Evolutionary conservation across 53 echinoderm and acorn worm genomes (phyloP), one percentile per base, ranked within the genome.

Genomic region (Holothuria scabra): DNA sequence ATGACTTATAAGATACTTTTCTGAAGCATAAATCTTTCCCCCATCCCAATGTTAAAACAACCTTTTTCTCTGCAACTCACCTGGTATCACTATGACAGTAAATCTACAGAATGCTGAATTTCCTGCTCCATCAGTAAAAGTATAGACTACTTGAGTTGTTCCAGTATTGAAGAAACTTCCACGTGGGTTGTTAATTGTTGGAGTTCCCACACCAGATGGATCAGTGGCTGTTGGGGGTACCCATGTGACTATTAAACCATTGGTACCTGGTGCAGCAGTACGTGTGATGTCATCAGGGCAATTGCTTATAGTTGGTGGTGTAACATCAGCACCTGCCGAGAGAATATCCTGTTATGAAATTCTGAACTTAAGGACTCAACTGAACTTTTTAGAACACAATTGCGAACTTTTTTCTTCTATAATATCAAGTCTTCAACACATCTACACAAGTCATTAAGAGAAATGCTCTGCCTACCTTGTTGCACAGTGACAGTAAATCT

Each of bases 71-170:
- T 8, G 52, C 18, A 52, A n/a, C 52, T 18, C 52, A 67, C 67
- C 67, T 67, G 28, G 67, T 67, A 67, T 33, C 3, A 75, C 76
- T 12, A 56, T 49, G 24, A 75, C 76, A 56, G 1, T 52, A 56
- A 75, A 75, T 19, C 18, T 12, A 56, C 76, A 75, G 55, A 75
- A 49, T 23, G 76, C 76, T 14, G 10, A 24, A 44, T 75, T 75
- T 19, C 76, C 76, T 24, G 76, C 76, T 24, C 76, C 76, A 75
- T 75, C 76, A 75, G 46, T 48, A 16, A 75, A 75, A 28, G 29
- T 52, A 28, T 75, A 75, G 55, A 75, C 56, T 28, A 75, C 76
- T 56, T 46, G 76, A 48, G 76, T 75, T 28, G 49, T 48, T 28
- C 76, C 76, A 3, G 56, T 8, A 28, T 23, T 12, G 21, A 75